A percentile compares a stretch with the other conserved stretches of the same genome.
Conservation (phyloP, 2,113 vertebrate genomes). For the Elephas maximus region DNA sequence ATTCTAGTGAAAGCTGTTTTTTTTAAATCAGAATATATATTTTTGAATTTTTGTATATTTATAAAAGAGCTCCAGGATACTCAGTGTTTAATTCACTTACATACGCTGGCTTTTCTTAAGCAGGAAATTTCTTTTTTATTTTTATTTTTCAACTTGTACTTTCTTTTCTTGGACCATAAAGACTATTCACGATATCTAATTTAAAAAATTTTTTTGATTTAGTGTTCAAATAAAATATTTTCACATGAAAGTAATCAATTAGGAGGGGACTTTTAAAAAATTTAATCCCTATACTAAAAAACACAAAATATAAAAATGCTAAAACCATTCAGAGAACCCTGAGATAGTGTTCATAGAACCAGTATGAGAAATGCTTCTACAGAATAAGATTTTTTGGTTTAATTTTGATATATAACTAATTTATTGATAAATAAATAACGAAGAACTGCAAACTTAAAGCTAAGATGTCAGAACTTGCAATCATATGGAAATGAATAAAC, state of each 20-base stretch:
- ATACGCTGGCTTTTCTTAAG: not conserved
- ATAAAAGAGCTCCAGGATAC: not conserved
- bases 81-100: not conserved
- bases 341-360: not conserved
- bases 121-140: not conserved
- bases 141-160: no score
- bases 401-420: not conserved
- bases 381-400: not conserved
- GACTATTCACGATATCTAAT: not conserved
- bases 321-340: not conserved
- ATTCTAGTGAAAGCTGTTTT: not conserved
- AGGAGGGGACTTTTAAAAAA: not conserved
- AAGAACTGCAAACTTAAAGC: not conserved
- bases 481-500: no score
- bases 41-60: not conserved
- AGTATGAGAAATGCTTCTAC: not conserved
- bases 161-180: not conserved
- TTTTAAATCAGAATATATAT: not conserved
- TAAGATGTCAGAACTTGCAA: not conserved
- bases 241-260: not conserved
- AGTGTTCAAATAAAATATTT: not conserved
- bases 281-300: not conserved
- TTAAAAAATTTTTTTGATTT: not conserved
- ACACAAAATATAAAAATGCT: not conserved
- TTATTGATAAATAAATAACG: not conserved